A percentile compares a stretch with the other conserved stretches of the same genome.
Evolutionary conservation across 2,113 vertebrate species (phyloP).

Genomic region (Dolichotis patagonum): DNA sequence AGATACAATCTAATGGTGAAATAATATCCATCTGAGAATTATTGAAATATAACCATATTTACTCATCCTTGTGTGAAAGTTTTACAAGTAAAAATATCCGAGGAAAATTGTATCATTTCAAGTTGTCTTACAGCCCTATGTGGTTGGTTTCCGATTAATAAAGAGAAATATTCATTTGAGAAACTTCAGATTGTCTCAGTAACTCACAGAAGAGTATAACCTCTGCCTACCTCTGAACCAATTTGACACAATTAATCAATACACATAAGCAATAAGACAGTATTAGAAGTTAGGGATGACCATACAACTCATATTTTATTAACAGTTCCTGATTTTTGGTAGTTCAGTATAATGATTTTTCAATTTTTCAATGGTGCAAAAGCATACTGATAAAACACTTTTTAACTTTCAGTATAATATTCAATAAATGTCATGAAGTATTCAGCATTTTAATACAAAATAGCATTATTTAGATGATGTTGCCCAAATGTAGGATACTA

Average conservation of each 20-base stretch:
- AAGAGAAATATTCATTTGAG: constrained; percentile 14
- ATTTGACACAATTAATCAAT: neutral
- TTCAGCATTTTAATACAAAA: neutral
- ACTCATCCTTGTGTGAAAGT: neutral
- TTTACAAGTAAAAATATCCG: neutral
- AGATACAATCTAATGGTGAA: neutral
- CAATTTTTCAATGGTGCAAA: neutral
- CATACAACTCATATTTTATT: constrained; percentile 24
- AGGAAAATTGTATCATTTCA: neutral
- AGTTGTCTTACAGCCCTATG: neutral
- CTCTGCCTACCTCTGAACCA: neutral
- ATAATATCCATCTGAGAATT: neutral
- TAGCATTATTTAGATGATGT: neutral
- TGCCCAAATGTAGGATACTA: neutral
- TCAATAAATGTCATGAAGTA: neutral
- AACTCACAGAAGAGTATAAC: neutral
- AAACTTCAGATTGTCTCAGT: neutral
- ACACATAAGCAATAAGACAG: neutral
- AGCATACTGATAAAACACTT: neutral
- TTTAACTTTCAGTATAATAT: neutral
- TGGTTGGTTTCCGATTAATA: neutral
- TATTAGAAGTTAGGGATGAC: neutral
- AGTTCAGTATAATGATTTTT: neutral
- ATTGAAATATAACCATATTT: neutral
- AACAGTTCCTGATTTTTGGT: neutral